These are phyloP conservation scores for Tyrophagus putrescentiae DNA, from an alignment of 1,140 invertebrate species.

Conservation along the genomic window DNA sequence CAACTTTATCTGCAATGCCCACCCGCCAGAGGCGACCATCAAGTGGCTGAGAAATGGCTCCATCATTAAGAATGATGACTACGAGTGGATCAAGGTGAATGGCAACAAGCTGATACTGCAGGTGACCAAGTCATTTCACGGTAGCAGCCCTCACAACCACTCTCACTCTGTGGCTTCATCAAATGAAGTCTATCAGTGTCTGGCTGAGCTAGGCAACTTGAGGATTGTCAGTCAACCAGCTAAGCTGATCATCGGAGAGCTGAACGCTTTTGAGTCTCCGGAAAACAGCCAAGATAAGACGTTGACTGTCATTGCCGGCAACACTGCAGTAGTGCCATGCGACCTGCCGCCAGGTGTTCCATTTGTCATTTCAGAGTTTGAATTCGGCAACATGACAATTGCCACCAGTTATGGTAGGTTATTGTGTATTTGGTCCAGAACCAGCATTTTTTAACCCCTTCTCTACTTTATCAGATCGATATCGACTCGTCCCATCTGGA, in stretches of 20 bases:
- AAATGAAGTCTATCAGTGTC: constrained; percentile 25
- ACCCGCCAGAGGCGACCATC: constrained; percentile 19
- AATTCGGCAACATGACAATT: constrained; percentile 22
- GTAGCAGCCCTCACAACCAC: not conserved
- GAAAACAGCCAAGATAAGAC: constrained; percentile 7
- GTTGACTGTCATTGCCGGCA: constrained; percentile 42
- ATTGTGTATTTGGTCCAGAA: constrained; percentile 1
- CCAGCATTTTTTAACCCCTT: constrained; percentile 33
- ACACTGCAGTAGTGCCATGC: constrained; percentile 53
- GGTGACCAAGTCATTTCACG: not conserved
- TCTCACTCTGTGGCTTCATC: not conserved
- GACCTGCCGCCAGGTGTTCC: constrained; percentile 51
- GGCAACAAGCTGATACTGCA: constrained; percentile 13
- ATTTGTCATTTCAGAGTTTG: constrained; percentile 35
- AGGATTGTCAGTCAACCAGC: constrained; percentile 27
- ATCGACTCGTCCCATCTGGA: constrained; percentile 28
- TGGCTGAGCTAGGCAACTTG: constrained; percentile 19
- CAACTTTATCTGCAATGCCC: constrained; percentile 21
- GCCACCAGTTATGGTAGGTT: constrained; percentile 21
- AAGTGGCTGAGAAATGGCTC: constrained; percentile 25
- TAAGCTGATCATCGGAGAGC: constrained; percentile 24
- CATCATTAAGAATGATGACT: not conserved
- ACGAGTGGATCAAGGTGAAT: not conserved
- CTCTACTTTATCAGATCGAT: constrained; percentile 32
- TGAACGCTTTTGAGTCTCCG: constrained; percentile 22